Conservation (phyloP, 2,113 vertebrate species). For the Anhinga anhinga region DNA sequence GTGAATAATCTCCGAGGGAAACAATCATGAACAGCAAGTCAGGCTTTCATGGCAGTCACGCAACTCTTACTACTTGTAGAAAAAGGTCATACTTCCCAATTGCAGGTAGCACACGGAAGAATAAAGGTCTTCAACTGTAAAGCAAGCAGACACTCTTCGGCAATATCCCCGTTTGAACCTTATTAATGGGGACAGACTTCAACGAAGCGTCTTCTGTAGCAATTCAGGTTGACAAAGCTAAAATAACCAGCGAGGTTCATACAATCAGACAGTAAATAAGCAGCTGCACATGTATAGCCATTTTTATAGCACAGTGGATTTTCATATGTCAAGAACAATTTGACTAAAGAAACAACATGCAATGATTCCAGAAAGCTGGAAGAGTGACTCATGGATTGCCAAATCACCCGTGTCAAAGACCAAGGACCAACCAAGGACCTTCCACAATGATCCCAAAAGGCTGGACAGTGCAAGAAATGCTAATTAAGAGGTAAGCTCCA, state of each 20-base stretch:
- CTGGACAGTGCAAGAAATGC: background rate
- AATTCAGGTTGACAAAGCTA: background rate
- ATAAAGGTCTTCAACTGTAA: background rate
- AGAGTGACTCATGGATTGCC: background rate
- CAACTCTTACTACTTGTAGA: background rate
- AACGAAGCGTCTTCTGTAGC: background rate
- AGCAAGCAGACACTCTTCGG: background rate
- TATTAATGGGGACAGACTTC: background rate
- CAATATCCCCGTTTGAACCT: background rate
- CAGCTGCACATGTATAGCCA: background rate
- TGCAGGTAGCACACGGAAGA: fast-evolving
- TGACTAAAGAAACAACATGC: background rate
- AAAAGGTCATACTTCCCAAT: fast-evolving
- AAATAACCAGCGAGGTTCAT: background rate
- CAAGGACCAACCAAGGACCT: background rate
- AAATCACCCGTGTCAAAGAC: background rate
- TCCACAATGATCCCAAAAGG: background rate
- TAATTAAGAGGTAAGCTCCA: background rate
- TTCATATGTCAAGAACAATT: background rate
- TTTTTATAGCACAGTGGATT: background rate
- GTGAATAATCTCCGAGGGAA: background rate
- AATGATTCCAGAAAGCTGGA: background rate
- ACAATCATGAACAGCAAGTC: background rate
- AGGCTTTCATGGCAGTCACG: fast-evolving
- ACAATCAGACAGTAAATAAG: background rate